Conservation (phyloP, 2,797 vertebrate species). For the Microctenopoma lineatum region DNA sequence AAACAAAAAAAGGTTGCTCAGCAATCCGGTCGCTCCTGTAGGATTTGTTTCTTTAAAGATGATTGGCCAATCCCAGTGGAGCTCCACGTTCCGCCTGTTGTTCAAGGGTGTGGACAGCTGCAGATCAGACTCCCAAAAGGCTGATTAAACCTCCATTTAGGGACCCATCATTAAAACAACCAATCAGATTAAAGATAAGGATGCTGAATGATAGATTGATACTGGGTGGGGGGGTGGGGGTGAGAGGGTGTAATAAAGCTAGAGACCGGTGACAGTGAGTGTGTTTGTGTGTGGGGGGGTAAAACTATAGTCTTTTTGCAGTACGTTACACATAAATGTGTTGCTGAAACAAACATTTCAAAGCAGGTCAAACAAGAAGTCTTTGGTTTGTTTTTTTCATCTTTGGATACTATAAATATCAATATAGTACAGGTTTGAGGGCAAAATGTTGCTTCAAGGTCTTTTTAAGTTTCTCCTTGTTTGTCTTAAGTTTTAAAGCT, state of each 20-base stretch:
- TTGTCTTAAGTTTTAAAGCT: conserved; percentile 93
- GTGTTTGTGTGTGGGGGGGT: conserved; percentile 52
- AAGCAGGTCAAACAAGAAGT: conserved; percentile 95
- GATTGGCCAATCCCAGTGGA: conserved; percentile 87
- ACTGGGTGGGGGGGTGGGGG: conserved; percentile 53
- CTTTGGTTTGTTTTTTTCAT: conserved; percentile 95
- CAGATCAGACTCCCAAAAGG: conserved; percentile 78
- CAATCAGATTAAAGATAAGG: conserved; percentile 84
- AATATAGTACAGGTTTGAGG: conserved; percentile 88
- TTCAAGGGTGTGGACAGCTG: conserved; percentile 71
- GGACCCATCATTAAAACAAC: conserved; percentile 85
- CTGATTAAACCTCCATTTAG: conserved; percentile 84
- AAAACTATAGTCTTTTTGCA: conserved; percentile 84
- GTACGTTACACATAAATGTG: conserved; percentile 89
- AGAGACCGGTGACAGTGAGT: conserved; percentile 83
- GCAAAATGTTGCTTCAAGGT: conserved; percentile 90
- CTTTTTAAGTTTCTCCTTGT: conserved; percentile 85
- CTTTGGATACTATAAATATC: conserved; percentile 99
- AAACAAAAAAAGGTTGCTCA: conserved; percentile 70
- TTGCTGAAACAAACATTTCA: conserved; percentile 91
- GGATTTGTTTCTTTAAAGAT: conserved; percentile 80
- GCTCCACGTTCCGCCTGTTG: conserved; percentile 83
- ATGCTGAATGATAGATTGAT: conserved; percentile 74
- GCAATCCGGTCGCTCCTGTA: conserved; percentile 71
- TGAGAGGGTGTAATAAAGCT: conserved; percentile 79